These are phyloP conservation scores for Magallana nippona DNA, from an alignment of 2,888 invertebrate genomes.

Conservation along the genomic window DNA sequence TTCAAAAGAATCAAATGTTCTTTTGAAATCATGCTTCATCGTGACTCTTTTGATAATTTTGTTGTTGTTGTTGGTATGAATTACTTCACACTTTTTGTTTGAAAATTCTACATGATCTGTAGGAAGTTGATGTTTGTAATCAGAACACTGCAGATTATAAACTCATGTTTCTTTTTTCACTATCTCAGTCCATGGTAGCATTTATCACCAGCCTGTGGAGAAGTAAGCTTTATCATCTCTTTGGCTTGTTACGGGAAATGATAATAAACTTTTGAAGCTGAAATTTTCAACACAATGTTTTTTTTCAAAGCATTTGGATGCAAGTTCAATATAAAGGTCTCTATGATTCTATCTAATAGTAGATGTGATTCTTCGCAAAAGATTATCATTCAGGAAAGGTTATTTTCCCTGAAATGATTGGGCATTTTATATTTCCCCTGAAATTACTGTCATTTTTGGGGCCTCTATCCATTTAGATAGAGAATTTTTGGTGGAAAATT, in stretches of 20 bases:
- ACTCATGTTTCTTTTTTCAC: not conserved
- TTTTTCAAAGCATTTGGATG: not conserved
- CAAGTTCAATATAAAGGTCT: not conserved
- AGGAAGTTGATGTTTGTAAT: not conserved
- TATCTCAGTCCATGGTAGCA: not conserved
- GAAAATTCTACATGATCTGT: not conserved
- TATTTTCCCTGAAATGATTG: not conserved
- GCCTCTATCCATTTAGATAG: too few relatives aligned
- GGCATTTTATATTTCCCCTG: too few relatives aligned
- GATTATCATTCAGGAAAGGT: not conserved
- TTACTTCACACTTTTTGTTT: slow-evolving; percentile 5
- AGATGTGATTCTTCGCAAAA: too few relatives aligned
- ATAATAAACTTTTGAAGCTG: slow-evolving; percentile 32
- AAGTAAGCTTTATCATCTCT: slow-evolving; percentile 7
- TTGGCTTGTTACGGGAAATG: slow-evolving; percentile 23
- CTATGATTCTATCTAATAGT: not conserved
- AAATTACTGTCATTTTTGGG: too few relatives aligned
- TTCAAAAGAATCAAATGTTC: not conserved
- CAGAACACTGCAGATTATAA: not conserved
- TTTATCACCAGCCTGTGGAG: slow-evolving; percentile 12
- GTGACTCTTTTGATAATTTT: not conserved
- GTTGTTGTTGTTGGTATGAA: not conserved
- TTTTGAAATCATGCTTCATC: not conserved
- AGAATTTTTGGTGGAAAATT: too few relatives aligned
- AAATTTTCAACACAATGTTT: slow-evolving; percentile 26